phyloP scores from a whole-genome alignment of 2,888 invertebrate species.

The Pachycephus smyrnensis region DNA sequence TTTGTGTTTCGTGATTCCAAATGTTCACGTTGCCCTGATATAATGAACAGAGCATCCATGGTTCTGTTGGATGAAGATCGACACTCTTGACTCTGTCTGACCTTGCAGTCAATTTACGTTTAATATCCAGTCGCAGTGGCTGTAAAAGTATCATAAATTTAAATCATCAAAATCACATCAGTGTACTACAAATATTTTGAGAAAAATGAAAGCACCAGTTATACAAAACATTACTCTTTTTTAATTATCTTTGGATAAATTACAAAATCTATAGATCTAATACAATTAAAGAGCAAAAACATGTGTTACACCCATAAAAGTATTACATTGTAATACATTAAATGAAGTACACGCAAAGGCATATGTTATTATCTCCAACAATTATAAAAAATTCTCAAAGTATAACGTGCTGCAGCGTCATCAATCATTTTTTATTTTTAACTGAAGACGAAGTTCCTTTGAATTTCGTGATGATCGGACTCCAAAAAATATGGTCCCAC shows the following conservation, averaged over 20 bases:
- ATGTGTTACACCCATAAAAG: not conserved
- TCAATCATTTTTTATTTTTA: not conserved
- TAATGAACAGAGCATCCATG: constrained; percentile 98
- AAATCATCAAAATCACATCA: too few relatives aligned
- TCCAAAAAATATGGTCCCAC: not conserved
- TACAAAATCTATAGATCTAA: not conserved
- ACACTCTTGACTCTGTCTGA: constrained; percentile 99
- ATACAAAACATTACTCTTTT: not conserved
- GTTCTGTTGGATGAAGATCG: constrained; percentile 97
- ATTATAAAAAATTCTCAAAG: not conserved
- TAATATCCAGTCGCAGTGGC: constrained; percentile 98
- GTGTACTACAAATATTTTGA: not conserved
- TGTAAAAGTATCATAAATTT: constrained; percentile 60
- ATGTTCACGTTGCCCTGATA: constrained; percentile 99
- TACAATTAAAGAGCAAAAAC: not conserved
- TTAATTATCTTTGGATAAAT: not conserved
- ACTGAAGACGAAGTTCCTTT: not conserved
- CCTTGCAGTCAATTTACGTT: constrained; percentile 95
- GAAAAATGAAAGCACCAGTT: not conserved
- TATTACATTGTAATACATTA: not conserved
- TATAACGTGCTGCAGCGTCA: not conserved
- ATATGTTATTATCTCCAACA: not conserved
- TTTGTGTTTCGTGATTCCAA: constrained; percentile 98
- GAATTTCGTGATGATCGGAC: not conserved
- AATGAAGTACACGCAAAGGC: not conserved